Percentiles rank a stretch among this genome's conserved stretches.
phyloP scores from a whole-genome alignment of 35 echinoderm and acorn worm species.

The Anneissia japonica region DNA sequence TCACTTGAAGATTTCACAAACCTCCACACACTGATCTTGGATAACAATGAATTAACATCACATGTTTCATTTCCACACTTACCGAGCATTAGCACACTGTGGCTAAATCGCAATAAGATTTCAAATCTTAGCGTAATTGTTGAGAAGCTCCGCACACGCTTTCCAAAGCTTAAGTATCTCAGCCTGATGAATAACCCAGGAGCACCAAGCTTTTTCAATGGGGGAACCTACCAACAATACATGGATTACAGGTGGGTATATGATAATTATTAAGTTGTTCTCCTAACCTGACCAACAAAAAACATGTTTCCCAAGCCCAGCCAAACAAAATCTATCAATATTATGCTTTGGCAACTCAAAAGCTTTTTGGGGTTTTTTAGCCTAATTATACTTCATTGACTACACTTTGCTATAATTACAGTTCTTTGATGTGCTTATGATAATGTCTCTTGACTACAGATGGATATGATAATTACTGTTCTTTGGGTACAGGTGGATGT shows the following conservation, averaged over 20 bases:
- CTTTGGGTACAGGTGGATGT: too few relatives aligned
- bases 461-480: too few relatives aligned
- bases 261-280: too few relatives aligned
- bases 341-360: too few relatives aligned
- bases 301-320: too few relatives aligned
- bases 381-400: too few relatives aligned
- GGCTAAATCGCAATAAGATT: conserved; percentile 84
- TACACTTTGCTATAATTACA: too few relatives aligned
- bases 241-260: conserved; percentile 74
- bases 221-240: conserved; percentile 85
- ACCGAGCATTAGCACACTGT: conserved; percentile 50
- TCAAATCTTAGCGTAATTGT: conserved; percentile 79
- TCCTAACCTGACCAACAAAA: too few relatives aligned
- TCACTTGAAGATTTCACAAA: conserved; percentile 50
- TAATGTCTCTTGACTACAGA: too few relatives aligned
- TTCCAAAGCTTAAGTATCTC: conserved; percentile 66
- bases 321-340: too few relatives aligned
- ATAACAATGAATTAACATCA: conserved; percentile 78
- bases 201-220: conserved; percentile 94
- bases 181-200: conserved; percentile 98
- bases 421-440: too few relatives aligned
- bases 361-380: too few relatives aligned
- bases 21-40: conserved; percentile 80
- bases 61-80: conserved; percentile 74
- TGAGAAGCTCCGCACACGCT: conserved; percentile 45